phyloP scores from a whole-genome alignment of 2,113 vertebrate genomes.

The Apeltes quadracus region DNA sequence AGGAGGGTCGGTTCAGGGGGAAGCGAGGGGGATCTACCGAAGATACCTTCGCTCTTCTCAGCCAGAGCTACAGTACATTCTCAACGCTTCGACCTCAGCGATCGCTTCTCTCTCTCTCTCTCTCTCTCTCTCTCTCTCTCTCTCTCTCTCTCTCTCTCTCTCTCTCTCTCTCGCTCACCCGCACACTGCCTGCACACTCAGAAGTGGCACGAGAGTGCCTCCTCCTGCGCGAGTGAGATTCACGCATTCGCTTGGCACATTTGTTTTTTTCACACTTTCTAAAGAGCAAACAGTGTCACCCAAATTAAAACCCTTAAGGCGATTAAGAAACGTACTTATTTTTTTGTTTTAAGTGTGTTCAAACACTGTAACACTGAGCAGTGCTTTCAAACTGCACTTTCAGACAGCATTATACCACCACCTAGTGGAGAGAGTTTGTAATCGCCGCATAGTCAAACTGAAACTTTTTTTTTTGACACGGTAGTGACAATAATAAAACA shows the following conservation, averaged over 20 bases:
- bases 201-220: constrained; percentile 37
- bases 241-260: not conserved
- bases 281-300: not conserved
- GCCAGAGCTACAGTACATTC: constrained; percentile 51
- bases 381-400: not conserved
- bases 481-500: not conserved
- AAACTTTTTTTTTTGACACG: not conserved
- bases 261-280: not conserved
- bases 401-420: constrained; percentile 27
- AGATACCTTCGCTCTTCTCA: constrained; percentile 53
- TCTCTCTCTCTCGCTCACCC: constrained; percentile 14
- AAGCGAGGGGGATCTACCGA: constrained; percentile 38
- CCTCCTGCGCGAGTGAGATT: constrained; percentile 1
- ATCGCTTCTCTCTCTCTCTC: constrained; percentile 9
- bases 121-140: constrained; percentile 32
- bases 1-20: not conserved
- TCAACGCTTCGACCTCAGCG: constrained; percentile 41
- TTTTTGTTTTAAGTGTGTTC: not conserved
- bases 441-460: not conserved
- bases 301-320: not conserved
- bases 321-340: not conserved
- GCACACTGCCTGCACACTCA: constrained; percentile 53
- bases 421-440: constrained; percentile 16
- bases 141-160: constrained; percentile 11
- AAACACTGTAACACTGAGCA: not conserved